Evolutionary conservation across 1,140 invertebrate genomes (phyloP), one percentile per base, ranked within the genome.

Genomic region (Littorina saxatilis): DNA sequence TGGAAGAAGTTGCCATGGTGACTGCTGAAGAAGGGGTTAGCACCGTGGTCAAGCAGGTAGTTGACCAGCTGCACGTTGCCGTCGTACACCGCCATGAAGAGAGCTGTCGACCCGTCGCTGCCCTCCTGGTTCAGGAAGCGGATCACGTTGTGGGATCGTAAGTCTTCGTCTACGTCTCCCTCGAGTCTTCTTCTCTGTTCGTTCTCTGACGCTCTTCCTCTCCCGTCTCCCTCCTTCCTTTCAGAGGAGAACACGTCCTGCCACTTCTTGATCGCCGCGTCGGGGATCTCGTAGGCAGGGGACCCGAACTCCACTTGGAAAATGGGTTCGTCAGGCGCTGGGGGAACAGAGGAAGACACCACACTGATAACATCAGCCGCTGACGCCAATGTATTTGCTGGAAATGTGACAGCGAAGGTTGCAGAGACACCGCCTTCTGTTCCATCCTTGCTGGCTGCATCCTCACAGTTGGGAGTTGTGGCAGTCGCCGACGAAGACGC

Each of bases 31-130:
- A 85, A 75, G 5, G 85, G 73, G 82, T 89, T 86, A 1, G 85
- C 86, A 2, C 89, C 88, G 55, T 83, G 77, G 15, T 86, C 80
- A 27, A 89, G 52, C 40, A 90, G 68, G 63, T 83, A 88, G 63
- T 87, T 61, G 27, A 89, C 87, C 35, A 87, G 66, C 23, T 88
- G 82, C 0, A 87, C 23, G 72, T 88, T 87, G 11, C 84, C 83
- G 40, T 87, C 84, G 73, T 86, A 83, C 11, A 86, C 85, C 27
- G 89, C 87, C 86, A 87, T 90, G 68, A 88, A 87, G 11, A 91
- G 61, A 15, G 88, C 83, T 52, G 87, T 87, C 13, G 86, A 88
- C 0, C 85, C 86, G 72, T 86, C 85, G 13, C 72, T 37, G 7
- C 81, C 85, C 32, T 78, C 72, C 76, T 78, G 76, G 55, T 78